A percentile compares a stretch with the other conserved stretches of the same genome.
Conservation (phyloP, 2,797 vertebrate genomes). For the Eutrigla gurnardus region DNA sequence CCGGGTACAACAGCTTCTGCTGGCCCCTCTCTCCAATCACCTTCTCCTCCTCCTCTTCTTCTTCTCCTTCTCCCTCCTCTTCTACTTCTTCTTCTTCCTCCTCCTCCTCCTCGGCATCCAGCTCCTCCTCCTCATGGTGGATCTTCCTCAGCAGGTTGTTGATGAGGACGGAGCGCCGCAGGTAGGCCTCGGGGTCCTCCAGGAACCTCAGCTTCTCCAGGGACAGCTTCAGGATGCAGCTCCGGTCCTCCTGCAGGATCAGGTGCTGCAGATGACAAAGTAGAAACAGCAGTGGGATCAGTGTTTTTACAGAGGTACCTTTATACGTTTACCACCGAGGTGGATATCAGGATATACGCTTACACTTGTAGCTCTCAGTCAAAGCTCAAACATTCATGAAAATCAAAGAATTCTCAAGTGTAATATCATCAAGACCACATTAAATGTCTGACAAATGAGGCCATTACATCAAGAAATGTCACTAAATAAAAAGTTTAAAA, state of each 20-base stretch:
- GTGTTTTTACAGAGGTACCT: background rate
- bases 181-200: constrained; percentile 95
- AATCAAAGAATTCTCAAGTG: too few species aligned
- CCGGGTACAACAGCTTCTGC: constrained; percentile 84
- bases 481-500: too few species aligned
- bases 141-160: constrained; percentile 97
- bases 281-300: background rate
- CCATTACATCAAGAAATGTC: too few species aligned
- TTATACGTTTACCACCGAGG: background rate
- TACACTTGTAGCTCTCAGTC: too few species aligned
- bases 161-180: constrained; percentile 96
- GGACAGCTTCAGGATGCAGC: constrained; percentile 96
- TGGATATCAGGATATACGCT: background rate
- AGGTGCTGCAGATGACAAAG: constrained; percentile 85
- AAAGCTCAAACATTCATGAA: too few species aligned
- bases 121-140: constrained; percentile 88
- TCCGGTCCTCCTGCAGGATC: constrained; percentile 94
- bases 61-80: constrained; percentile 81
- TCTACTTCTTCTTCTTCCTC: constrained; percentile 82
- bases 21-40: constrained; percentile 71
- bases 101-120: constrained; percentile 87
- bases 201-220: constrained; percentile 97
- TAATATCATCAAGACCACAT: too few species aligned
- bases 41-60: constrained; percentile 87
- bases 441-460: too few species aligned